Evolutionary conservation across 2,113 vertebrate species (phyloP).

Genomic region (Nothoprocta perdicaria): DNA sequence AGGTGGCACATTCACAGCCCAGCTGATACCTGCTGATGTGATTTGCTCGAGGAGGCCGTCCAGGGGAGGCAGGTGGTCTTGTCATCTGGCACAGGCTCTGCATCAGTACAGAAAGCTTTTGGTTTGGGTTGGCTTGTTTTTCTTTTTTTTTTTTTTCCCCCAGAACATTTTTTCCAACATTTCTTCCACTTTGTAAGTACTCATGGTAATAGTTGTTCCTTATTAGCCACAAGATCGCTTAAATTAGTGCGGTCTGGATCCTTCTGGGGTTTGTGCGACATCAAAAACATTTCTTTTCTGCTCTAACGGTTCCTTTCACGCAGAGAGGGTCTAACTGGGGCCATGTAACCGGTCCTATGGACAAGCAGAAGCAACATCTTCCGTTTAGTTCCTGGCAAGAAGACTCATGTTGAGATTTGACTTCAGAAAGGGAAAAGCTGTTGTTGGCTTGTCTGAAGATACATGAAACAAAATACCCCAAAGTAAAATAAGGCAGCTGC

Average conservation of each 20-base stretch:
- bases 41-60: neutral
- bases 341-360: neutral
- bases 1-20: neutral
- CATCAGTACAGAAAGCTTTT: neutral
- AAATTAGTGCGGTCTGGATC: neutral
- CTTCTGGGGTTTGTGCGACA: neutral
- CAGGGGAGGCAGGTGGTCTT: neutral
- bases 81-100: neutral
- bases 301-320: neutral
- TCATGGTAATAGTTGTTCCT: neutral
- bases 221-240: neutral
- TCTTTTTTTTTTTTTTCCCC: neutral
- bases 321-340: neutral
- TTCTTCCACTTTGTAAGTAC: neutral
- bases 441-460: neutral
- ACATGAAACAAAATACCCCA: slow-evolving; percentile 1
- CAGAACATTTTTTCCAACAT: neutral
- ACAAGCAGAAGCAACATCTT: neutral
- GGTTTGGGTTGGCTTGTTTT: neutral
- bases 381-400: neutral
- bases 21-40: neutral
- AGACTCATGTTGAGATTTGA: slow-evolving; percentile 11
- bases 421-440: neutral
- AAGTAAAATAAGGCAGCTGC: neutral
- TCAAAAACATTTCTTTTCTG: neutral